Evolutionary conservation across 2,888 invertebrate genomes (phyloP), one percentile per base, ranked within the genome.

Genomic region (Schrankia costaestrigalis): DNA sequence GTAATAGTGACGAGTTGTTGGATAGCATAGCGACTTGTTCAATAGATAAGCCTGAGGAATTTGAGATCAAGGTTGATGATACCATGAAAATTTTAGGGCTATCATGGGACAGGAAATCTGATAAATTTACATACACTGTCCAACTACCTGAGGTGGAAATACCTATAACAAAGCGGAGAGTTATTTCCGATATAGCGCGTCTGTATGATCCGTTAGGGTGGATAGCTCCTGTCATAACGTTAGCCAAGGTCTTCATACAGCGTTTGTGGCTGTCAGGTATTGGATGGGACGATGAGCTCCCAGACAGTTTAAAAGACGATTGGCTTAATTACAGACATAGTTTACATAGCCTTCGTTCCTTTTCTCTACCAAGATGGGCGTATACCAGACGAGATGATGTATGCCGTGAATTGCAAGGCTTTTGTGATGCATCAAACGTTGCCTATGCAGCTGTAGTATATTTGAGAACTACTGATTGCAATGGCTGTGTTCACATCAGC

Each of bases 131-230:
- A 17, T 17, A 17, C 17, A 17, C 17, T 17, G 17, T 17, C 17
- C 17, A 17, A 3, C 17, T 17, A 5, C 17, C 17, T 17, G 4
- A 3, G 7, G 4, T 17, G 7, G 17, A 17, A 17, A 17, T 7
- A 5, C 17, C 17, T 5, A 7, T 17, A 7, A 17, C 17, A 3
- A 17, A 17, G 17, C 17, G 17, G 7, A 17, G 17, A 7, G 17
- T 17, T 5, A 17, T 17, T 3, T 17, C 17, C 17, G 7, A 17
- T 7, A 17, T 17, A 5, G 17, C 17, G 13, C 8, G 25, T 5
- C 19, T 32, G 8, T 32, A 12, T n/a, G 26, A 32, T 19, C 31
- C 31, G 4, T 9, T 32, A 1, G 31, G 31, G 3, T 31, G 31
- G 31, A 7, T 31, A 1, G 31, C 24, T 1, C 31, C 31, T 18